A percentile compares a stretch with the other conserved stretches of the same genome.
phyloP scores from a whole-genome alignment of 2,113 vertebrate species.

The Cololabis saira region DNA sequence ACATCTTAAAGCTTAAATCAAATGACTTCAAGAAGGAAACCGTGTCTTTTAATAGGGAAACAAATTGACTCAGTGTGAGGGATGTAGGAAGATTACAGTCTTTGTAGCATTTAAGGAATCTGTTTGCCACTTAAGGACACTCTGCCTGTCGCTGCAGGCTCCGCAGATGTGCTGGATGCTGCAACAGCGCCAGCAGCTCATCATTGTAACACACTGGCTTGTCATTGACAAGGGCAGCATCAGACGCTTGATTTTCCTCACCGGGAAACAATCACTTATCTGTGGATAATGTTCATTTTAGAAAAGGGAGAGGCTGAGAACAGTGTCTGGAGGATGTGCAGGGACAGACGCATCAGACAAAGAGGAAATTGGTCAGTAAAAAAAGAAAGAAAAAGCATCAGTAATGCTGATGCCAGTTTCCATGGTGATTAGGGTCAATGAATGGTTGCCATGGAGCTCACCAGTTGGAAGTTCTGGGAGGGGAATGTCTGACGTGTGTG shows the following conservation, averaged over 20 bases:
- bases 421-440: conserved; percentile 75
- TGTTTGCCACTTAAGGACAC: conserved; percentile 33
- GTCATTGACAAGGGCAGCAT: conserved; percentile 10
- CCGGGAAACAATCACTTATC: neutral
- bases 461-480: conserved; percentile 65
- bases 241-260: conserved; percentile 4
- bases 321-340: conserved; percentile 10
- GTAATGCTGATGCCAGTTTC: conserved; percentile 73
- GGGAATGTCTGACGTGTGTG: conserved; percentile 47
- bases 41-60: neutral
- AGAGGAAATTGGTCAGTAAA: conserved; percentile 72
- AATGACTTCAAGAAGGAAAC: neutral
- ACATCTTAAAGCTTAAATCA: neutral
- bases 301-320: neutral
- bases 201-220: neutral
- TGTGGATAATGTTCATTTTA: neutral
- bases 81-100: conserved; percentile 6
- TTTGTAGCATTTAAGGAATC: conserved; percentile 18
- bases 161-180: conserved; percentile 21
- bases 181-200: conserved; percentile 5
- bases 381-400: conserved; percentile 34
- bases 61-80: neutral
- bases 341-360: conserved; percentile 62
- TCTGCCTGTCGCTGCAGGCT: conserved; percentile 9
- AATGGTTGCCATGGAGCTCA: conserved; percentile 73